Percentiles rank a stretch among this genome's conserved stretches.
Evolutionary conservation across 1,140 invertebrate species (phyloP).

Genomic region (Rhagoletis zephyria): DNA sequence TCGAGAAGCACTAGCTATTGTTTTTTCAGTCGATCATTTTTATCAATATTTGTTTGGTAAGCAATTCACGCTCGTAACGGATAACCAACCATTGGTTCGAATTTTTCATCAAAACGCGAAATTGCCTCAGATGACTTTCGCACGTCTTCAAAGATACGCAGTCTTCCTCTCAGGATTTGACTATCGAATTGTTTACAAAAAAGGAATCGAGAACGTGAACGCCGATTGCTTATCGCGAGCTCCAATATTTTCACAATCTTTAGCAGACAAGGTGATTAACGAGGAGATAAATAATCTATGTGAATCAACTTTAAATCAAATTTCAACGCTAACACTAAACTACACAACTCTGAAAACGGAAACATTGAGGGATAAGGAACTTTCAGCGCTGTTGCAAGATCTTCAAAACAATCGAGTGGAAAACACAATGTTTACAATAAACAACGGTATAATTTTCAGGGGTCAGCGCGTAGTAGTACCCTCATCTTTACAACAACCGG

Average conservation of each 20-base stretch:
- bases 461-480: constrained; percentile 65
- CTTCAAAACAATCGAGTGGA: background rate
- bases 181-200: background rate
- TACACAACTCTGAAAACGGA: background rate
- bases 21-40: too few relatives aligned
- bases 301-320: background rate
- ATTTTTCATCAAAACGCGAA: constrained; percentile 47
- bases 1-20: too few relatives aligned
- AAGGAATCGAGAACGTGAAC: background rate
- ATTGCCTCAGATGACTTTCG: constrained; percentile 40
- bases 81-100: constrained; percentile 22
- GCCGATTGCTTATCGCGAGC: constrained; percentile 39
- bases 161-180: too few relatives aligned
- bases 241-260: background rate
- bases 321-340: background rate
- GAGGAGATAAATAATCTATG: background rate
- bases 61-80: background rate
- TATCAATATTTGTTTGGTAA: too few relatives aligned
- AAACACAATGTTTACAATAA: constrained; percentile 7
- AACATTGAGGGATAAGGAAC: background rate
- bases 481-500: constrained; percentile 74
- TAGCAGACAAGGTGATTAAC: background rate
- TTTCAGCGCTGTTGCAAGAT: background rate
- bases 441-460: constrained; percentile 39
- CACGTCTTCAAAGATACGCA: constrained; percentile 21